phyloP scores from a whole-genome alignment of 2,888 invertebrate genomes.

The Criorhina ranunculi region DNA sequence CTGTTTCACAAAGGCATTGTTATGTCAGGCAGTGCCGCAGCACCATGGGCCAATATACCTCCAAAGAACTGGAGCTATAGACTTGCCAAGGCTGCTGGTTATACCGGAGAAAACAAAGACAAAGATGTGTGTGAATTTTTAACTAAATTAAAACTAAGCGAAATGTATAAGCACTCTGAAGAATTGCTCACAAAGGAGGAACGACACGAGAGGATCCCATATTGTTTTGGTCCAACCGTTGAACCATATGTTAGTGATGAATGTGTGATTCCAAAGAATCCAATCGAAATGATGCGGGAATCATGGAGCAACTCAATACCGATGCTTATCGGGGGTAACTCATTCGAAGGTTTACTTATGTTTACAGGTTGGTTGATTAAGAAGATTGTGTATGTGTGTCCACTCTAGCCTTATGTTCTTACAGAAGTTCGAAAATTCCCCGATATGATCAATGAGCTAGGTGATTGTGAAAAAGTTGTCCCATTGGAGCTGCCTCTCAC shows the following conservation, averaged over 20 bases:
- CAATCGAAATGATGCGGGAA: constrained; percentile 82
- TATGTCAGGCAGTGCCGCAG: constrained; percentile 82
- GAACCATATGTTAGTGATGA: constrained; percentile 82
- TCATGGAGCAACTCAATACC: constrained; percentile 83
- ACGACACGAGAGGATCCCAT: constrained; percentile 80
- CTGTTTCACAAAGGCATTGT: constrained; percentile 83
- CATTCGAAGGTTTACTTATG: constrained; percentile 82
- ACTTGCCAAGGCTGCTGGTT: constrained; percentile 82
- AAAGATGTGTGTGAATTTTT: constrained; percentile 82
- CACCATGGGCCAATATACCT: constrained; percentile 82
- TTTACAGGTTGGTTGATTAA: constrained; percentile 78
- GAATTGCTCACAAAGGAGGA: constrained; percentile 82
- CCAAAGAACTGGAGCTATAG: constrained; percentile 81
- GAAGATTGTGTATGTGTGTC: neutral
- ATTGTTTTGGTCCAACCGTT: constrained; percentile 82
- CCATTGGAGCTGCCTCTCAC: constrained; percentile 81
- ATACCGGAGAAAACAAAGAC: constrained; percentile 82
- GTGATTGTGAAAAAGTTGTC: constrained; percentile 82
- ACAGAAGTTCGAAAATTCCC: constrained; percentile 81
- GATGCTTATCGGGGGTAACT: constrained; percentile 83
- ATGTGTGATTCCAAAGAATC: constrained; percentile 82
- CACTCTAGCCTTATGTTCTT: neutral
- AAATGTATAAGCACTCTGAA: constrained; percentile 82
- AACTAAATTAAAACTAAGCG: constrained; percentile 81
- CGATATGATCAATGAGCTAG: constrained; percentile 79